Evolutionary conservation across 2,888 invertebrate species (phyloP), one percentile per base, ranked within the genome.

Genomic region (Volucella inflata): DNA sequence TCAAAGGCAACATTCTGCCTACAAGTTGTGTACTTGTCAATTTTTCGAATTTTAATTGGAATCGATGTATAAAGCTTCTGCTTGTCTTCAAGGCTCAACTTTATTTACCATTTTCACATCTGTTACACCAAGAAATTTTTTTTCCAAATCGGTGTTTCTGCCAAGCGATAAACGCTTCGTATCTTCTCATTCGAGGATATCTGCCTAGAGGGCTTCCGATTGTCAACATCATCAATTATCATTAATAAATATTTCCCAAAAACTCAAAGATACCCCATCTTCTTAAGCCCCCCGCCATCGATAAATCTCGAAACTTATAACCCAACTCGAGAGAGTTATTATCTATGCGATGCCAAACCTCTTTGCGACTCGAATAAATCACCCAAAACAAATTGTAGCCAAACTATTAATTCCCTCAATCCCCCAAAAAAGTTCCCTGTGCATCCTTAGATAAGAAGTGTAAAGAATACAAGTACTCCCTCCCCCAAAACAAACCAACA

Each of bases 221-320:
- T 84, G 85, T 85, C 76, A 81, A 67, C 85, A 72, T 62, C 76
- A 81, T 81, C 81, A 72, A 85, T 85, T 76, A 62, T 72, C 76
- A 71, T 85, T 85, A 81, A 85, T 81, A 81, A 79, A 72, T 76
- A 62, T 67, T 42, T 75, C 36, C 6, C 6, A 30, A 30, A 6
- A 30, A 30, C 64, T 14, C 50, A 50, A 65, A 16, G 21, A 11
- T 6, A 3, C 12, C 38, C 55, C 48, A 59, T 6, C 48, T 46
- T 17, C 1, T 8, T 8, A 38, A 16, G 46, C n/a, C 40, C 12
- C 38, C 44, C 40, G 44, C 14, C 46, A 70, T 76, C 84, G 53
- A 85, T 81, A 85, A 81, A 81, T 85, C 85, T 72, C 59, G 16
- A 85, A 85, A 80, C 80, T 85, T 84, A 79, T 84, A 79, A 65